phyloP scores from a whole-genome alignment of 2,113 vertebrate genomes.

The Nerophis lumbriciformis region DNA sequence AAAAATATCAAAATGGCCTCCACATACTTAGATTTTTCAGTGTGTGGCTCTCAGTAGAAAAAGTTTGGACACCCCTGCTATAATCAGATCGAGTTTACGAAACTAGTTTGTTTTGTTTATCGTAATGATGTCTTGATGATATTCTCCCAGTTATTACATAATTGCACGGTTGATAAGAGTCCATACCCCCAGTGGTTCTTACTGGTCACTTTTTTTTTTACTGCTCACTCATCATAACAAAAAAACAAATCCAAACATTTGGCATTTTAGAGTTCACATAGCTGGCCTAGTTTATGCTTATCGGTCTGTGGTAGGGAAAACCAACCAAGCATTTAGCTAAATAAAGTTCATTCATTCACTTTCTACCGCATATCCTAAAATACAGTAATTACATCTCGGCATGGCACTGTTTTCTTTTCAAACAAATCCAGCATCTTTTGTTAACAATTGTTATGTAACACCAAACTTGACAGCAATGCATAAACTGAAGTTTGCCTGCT shows the following conservation, averaged over 20 bases:
- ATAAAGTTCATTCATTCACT: conserved; percentile 18
- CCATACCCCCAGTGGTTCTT: too few relatives aligned
- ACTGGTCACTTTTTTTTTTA: too few relatives aligned
- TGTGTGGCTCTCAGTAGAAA: too few relatives aligned
- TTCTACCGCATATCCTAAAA: conserved; percentile 20
- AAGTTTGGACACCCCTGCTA: too few relatives aligned
- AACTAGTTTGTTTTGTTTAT: too few relatives aligned
- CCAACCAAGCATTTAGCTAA: conserved; percentile 35
- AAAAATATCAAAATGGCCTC: too few relatives aligned
- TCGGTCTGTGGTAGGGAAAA: conserved; percentile 33
- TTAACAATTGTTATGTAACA: conserved; percentile 35
- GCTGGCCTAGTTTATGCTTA: conserved; percentile 26
- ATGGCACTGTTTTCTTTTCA: conserved; percentile 27
- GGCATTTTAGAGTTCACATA: conserved; percentile 33
- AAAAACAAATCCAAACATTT: conserved; percentile 24
- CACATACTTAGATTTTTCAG: too few relatives aligned
- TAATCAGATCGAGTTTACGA: too few relatives aligned
- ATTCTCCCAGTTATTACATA: too few relatives aligned
- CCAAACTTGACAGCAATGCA: conserved; percentile 8
- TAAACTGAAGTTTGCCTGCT: conserved; percentile 1
- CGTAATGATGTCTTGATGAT: too few relatives aligned
- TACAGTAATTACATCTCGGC: conserved; percentile 40
- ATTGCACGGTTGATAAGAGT: too few relatives aligned
- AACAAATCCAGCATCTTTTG: conserved; percentile 41
- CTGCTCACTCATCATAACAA: not conserved